Evolutionary conservation across 2,113 vertebrate genomes (phyloP).

Genomic region (Climacteris rufus): DNA sequence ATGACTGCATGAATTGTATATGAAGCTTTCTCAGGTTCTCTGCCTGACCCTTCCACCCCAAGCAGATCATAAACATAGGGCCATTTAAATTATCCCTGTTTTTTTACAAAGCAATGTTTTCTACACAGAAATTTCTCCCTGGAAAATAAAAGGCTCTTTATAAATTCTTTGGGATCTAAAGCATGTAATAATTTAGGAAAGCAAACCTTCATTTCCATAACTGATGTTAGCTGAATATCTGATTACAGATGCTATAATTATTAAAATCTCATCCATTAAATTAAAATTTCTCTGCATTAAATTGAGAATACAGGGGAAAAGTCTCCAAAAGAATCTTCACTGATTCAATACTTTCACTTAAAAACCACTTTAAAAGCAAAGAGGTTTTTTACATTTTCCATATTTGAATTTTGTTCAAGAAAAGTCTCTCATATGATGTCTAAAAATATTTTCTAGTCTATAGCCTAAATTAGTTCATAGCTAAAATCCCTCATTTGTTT

Average conservation of each 20-base stretch:
- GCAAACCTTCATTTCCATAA: background rate
- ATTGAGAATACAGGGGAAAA: background rate
- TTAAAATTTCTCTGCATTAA: background rate
- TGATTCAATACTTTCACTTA: background rate
- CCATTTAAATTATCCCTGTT: background rate
- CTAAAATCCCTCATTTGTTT: background rate
- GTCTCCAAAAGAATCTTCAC: background rate
- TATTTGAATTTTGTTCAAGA: background rate
- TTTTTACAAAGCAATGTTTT: background rate
- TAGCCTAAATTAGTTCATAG: background rate
- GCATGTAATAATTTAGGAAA: background rate
- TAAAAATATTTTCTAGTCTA: background rate
- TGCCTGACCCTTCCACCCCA: fast-evolving
- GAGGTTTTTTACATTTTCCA: fast-evolving
- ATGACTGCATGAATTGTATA: background rate
- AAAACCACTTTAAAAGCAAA: background rate
- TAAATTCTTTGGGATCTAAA: background rate
- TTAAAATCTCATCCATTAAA: background rate
- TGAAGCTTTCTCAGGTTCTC: background rate
- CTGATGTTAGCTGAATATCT: background rate
- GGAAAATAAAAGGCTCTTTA: background rate
- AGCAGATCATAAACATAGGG: background rate
- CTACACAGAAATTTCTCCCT: background rate
- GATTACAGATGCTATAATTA: background rate
- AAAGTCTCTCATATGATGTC: background rate